These are phyloP conservation scores for Oscheius onirici DNA, from an alignment of 2,888 invertebrate species.

Conservation along the genomic window DNA sequence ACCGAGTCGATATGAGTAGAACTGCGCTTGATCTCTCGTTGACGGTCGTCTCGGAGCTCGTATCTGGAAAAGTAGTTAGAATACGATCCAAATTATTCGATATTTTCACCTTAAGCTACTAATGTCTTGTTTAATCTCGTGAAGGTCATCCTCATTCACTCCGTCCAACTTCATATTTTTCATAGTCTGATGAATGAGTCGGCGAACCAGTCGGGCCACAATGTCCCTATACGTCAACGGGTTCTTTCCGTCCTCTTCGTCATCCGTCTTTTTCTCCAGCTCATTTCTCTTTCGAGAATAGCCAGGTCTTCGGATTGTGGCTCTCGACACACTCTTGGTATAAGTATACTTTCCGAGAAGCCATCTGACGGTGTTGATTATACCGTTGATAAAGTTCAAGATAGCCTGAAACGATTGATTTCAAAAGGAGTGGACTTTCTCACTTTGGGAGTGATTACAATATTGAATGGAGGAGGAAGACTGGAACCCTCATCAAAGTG, in stretches of 20 bases:
- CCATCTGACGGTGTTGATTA: slow-evolving; percentile 63
- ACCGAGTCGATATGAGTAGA: slow-evolving; percentile 75
- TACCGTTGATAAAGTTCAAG: slow-evolving; percentile 63
- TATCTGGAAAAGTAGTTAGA: slow-evolving; percentile 73
- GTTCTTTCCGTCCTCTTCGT: slow-evolving; percentile 51
- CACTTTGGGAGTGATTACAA: slow-evolving; percentile 76
- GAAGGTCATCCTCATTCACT: slow-evolving; percentile 76
- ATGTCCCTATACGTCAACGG: slow-evolving; percentile 60
- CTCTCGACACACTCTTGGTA: slow-evolving; percentile 60
- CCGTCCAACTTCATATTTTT: slow-evolving; percentile 76
- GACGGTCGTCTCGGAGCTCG: slow-evolving; percentile 75
- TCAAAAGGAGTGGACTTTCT: background rate
- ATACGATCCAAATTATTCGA: too few species aligned
- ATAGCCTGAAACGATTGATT: slow-evolving; percentile 62
- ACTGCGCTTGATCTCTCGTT: slow-evolving; percentile 74
- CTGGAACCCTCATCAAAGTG: slow-evolving; percentile 77
- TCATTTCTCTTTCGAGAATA: slow-evolving; percentile 62
- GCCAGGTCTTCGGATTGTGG: slow-evolving; percentile 70
- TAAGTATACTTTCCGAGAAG: slow-evolving; percentile 65
- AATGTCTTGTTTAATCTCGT: slow-evolving; percentile 77
- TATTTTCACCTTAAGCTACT: slow-evolving; percentile 74
- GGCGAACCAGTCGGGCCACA: slow-evolving; percentile 26
- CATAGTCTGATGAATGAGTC: slow-evolving; percentile 72
- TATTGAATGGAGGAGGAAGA: slow-evolving; percentile 76
- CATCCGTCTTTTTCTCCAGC: slow-evolving; percentile 46